Conservation (phyloP, 2,797 vertebrate species). For the Netta rufina region DNA sequence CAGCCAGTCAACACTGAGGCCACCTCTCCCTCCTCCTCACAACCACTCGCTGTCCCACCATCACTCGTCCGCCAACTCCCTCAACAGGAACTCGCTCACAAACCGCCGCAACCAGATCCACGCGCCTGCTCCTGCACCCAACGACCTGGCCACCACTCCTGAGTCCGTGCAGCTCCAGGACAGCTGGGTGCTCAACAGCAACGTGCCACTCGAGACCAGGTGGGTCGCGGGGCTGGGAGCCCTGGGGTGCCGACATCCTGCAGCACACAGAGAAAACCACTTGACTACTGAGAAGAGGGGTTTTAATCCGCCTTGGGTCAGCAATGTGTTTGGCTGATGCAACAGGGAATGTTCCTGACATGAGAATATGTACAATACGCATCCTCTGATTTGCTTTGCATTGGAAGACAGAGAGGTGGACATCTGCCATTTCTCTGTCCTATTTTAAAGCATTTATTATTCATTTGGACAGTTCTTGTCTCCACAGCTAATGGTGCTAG, state of each 20-base stretch:
- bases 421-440: constrained; percentile 18
- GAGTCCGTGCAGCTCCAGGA: constrained; percentile 95
- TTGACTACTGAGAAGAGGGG: too few species aligned
- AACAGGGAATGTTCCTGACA: rapidly evolving
- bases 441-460: constrained; percentile 47
- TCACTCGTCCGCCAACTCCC: constrained; percentile 94
- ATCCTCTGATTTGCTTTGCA: background rate
- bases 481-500: constrained; percentile 57
- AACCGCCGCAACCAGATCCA: constrained; percentile 94
- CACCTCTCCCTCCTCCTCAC: constrained; percentile 95
- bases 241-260: rapidly evolving
- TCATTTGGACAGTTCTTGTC: constrained; percentile 24
- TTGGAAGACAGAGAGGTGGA: background rate
- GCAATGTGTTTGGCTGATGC: rapidly evolving
- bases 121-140: constrained; percentile 86
- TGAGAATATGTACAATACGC: background rate
- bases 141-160: constrained; percentile 93
- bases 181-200: constrained; percentile 90
- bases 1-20: constrained; percentile 94
- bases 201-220: constrained; percentile 89
- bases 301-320: background rate
- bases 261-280: rapidly evolving
- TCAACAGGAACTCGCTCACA: constrained; percentile 95
- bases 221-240: background rate
- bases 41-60: constrained; percentile 95